Evolutionary conservation across 1,140 invertebrate species (phyloP).

Genomic region (Magallana angulata): DNA sequence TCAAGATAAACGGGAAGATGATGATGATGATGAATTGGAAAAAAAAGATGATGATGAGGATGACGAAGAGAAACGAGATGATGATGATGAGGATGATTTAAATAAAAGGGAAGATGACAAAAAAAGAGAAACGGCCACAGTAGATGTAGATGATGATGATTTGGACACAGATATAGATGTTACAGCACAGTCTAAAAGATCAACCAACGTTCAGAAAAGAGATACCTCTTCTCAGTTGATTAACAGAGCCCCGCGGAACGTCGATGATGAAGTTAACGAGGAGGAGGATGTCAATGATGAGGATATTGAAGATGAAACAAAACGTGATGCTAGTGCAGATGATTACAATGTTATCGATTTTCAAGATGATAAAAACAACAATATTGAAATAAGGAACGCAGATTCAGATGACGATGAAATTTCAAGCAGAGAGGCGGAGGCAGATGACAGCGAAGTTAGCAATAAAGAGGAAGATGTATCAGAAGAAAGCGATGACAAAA

Average conservation of each 20-base stretch:
- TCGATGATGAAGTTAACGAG: neutral
- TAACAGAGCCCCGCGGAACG: neutral
- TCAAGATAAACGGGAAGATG: too few species aligned
- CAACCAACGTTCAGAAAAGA: neutral
- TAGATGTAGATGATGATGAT: conserved; percentile 18
- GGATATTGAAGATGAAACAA: neutral
- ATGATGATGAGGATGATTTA: neutral
- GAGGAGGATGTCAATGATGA: neutral
- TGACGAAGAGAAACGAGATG: neutral
- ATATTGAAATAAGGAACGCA: conserved; percentile 14
- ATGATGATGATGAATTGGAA: too few species aligned
- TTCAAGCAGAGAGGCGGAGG: neutral
- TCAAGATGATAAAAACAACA: neutral
- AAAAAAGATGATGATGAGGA: too few species aligned
- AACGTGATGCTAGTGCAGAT: neutral
- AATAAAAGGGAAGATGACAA: neutral
- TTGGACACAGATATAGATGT: conserved; percentile 1
- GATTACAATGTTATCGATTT: neutral
- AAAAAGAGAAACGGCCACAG: neutral
- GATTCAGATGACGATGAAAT: neutral
- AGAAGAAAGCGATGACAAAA: neutral
- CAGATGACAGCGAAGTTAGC: neutral
- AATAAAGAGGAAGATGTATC: neutral
- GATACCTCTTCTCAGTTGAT: neutral
- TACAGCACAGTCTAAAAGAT: neutral